Evolutionary conservation across 2,113 vertebrate genomes (phyloP), one percentile per base, ranked within the genome.

Genomic region (Apaloderma vittatum): DNA sequence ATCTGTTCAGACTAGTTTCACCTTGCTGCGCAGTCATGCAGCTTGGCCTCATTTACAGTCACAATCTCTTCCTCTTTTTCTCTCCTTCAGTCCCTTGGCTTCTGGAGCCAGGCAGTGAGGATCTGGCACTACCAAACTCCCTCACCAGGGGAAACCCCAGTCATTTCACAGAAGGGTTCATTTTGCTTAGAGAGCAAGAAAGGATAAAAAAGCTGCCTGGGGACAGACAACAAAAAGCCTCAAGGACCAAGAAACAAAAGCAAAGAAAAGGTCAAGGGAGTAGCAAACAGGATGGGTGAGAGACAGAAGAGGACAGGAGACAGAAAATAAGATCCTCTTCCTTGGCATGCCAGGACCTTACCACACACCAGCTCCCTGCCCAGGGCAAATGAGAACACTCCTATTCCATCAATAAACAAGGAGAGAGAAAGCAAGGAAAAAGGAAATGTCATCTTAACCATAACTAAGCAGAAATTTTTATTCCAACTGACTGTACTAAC

Each of bases 401-500:
- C 75, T 57, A 17, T 45, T 77, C 71, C 74, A 51, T 5, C 1
- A 1, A 71, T 82, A 87, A 93, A 92, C 61, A 86, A 80, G 79
- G 65, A 81, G 23, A 81, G 27, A 75, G 45, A 82, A 82, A 89
- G 73, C 61, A 62, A 66, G 58, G 43, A 6, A 67, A 81, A 94
- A 81, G 37, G 67, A 91, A 96, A 92, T 75, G 51, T 77, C 87
- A 88, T 80, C 90, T 88, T 86, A 91, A 66, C 85, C 30, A 73
- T 93, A 94, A 79, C 77, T 10, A 54, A 86, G 81, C 36, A 93
- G 86, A 90, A 55, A 46, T 52, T 73, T 94, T 92, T 76, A 92
- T 93, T 90, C 73, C 83, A 88, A 80, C 68, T 91, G 93, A 92
- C 86, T 96, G 75, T 79, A 76, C 91, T 78, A 94, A 81, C 87